Conservation (phyloP, 1,140 invertebrate species). For the Himalopsyche phryganea region DNA sequence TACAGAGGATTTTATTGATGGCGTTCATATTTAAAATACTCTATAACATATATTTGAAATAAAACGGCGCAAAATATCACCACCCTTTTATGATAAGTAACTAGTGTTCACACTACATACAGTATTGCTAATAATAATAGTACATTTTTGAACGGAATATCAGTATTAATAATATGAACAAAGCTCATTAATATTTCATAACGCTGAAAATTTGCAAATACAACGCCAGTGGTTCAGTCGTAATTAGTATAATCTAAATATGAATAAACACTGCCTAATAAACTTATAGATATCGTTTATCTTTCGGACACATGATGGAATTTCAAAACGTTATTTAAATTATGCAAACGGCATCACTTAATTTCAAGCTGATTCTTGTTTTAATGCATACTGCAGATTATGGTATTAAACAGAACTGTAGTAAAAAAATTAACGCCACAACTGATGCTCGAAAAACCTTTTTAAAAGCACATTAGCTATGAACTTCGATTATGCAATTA, state of each 20-base stretch:
- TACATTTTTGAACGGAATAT: neutral
- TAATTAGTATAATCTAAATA: neutral
- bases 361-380: neutral
- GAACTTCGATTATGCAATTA: too few relatives aligned
- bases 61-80: too few relatives aligned
- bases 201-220: neutral
- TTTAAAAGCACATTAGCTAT: too few relatives aligned
- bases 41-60: too few relatives aligned
- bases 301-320: constrained; percentile 2
- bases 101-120: neutral
- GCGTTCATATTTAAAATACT: too few relatives aligned
- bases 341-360: constrained; percentile 1
- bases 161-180: neutral
- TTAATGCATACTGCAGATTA: neutral
- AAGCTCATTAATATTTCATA: neutral
- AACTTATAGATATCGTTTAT: neutral
- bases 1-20: too few relatives aligned
- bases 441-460: too few relatives aligned
- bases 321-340: neutral
- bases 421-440: neutral
- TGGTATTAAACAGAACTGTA: neutral
- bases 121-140: neutral
- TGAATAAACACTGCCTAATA: neutral
- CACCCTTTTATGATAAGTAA: too few relatives aligned
- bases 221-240: neutral